A percentile compares a stretch with the other conserved stretches of the same genome.
Conservation (phyloP, 2,113 vertebrate species). For the Mus pahari region DNA sequence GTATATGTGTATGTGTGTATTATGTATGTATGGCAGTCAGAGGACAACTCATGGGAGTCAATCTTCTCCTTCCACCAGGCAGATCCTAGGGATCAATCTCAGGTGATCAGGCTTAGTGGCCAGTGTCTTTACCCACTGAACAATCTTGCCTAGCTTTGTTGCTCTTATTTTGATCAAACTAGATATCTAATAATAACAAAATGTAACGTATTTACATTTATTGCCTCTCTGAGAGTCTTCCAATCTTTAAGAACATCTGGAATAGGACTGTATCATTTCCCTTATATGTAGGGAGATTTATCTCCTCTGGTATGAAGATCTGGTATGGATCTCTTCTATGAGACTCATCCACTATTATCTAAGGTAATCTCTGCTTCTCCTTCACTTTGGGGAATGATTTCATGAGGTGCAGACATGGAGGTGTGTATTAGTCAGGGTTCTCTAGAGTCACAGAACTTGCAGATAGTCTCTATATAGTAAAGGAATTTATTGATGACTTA, state of each 20-base stretch:
- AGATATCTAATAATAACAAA: neutral
- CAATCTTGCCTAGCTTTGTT: neutral
- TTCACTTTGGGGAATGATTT: neutral
- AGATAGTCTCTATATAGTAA: no score
- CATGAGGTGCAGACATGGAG: neutral
- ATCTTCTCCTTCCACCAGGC: neutral
- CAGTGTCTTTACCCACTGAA: neutral
- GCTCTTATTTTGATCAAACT: neutral
- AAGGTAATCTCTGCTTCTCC: neutral
- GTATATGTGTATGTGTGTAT: no score
- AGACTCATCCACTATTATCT: neutral
- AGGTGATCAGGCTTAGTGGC: neutral
- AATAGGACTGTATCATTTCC: neutral
- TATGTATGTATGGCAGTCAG: neutral
- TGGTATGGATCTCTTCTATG: neutral
- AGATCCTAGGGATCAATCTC: neutral
- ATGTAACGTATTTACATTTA: no score
- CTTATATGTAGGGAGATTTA: neutral
- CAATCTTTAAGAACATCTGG: neutral
- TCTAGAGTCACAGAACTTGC: no score
- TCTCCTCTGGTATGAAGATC: neutral
- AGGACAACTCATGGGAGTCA: neutral
- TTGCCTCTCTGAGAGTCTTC: neutral
- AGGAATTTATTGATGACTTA: no score
- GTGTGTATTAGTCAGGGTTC: no score